These are phyloP conservation scores for Eulimnadia texana DNA, from an alignment of 1,140 invertebrate species.

Conservation along the genomic window DNA sequence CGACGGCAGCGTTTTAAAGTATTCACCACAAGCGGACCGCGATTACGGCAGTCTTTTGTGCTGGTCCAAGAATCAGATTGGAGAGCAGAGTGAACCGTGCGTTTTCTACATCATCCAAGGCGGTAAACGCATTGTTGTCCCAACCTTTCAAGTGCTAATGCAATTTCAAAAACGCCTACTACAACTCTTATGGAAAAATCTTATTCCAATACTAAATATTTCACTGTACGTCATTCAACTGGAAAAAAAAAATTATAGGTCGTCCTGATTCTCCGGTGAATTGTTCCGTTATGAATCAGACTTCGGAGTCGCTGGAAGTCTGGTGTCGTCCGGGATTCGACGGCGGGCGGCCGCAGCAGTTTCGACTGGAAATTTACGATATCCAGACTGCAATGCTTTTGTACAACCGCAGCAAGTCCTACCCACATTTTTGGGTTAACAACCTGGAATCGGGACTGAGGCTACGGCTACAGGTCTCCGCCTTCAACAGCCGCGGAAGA, in stretches of 20 bases:
- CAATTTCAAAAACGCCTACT: no score
- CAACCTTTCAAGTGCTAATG: no score
- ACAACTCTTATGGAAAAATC: no score
- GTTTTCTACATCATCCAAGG: slow-evolving; percentile 52
- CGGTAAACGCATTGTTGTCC: slow-evolving; percentile 29
- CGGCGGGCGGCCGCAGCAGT: slow-evolving; percentile 53
- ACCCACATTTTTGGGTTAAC: slow-evolving; percentile 47
- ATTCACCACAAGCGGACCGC: slow-evolving; percentile 66
- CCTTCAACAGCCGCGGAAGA: slow-evolving; percentile 67
- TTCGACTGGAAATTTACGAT: slow-evolving; percentile 57
- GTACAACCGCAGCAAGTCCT: slow-evolving; percentile 45
- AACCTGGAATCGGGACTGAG: slow-evolving; percentile 50
- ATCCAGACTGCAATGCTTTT: slow-evolving; percentile 43
- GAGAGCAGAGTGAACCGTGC: slow-evolving; percentile 47
- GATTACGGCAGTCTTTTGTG: slow-evolving; percentile 77
- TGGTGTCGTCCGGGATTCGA: slow-evolving; percentile 66
- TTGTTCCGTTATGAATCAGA: slow-evolving; percentile 62
- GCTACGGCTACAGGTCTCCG: slow-evolving; percentile 54
- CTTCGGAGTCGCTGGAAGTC: slow-evolving; percentile 57
- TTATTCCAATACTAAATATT: no score
- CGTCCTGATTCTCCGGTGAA: slow-evolving; percentile 65
- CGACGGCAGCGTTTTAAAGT: slow-evolving; percentile 53
- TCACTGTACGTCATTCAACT: no score
- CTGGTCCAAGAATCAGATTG: slow-evolving; percentile 47
- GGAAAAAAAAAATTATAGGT: no score